Evolutionary conservation across 1,140 invertebrate genomes (phyloP).

Genomic region (Drosophila hydei): DNA sequence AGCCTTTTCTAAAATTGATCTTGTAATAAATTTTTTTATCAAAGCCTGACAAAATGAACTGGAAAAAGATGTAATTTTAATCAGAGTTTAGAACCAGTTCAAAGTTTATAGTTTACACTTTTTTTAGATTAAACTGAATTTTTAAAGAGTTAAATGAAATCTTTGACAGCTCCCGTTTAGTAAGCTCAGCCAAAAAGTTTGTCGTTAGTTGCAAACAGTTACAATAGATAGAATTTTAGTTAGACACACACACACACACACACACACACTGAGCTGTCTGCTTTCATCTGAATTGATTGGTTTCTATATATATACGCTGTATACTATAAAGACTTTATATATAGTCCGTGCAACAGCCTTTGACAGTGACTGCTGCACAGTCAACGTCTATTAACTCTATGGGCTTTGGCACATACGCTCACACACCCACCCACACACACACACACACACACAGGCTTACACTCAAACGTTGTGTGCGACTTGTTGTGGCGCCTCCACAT

Average conservation of each 20-base stretch:
- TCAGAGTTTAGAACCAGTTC: too few relatives aligned
- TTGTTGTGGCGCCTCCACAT: slow-evolving; percentile 49
- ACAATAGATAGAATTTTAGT: slow-evolving; percentile 1
- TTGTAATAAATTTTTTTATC: too few relatives aligned
- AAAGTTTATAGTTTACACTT: too few relatives aligned
- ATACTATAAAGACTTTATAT: background rate
- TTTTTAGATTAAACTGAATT: background rate
- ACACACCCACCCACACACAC: slow-evolving; percentile 11
- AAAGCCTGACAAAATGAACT: too few relatives aligned
- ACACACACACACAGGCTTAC: slow-evolving; percentile 63
- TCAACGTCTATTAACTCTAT: slow-evolving; percentile 5
- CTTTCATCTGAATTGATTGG: slow-evolving; percentile 11
- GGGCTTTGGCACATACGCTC: background rate
- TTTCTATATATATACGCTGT: background rate
- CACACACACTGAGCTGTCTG: background rate
- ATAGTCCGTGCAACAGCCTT: background rate
- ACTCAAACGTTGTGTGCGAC: slow-evolving; percentile 76
- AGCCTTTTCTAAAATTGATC: too few relatives aligned
- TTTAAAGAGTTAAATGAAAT: slow-evolving; percentile 2
- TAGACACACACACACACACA: slow-evolving; percentile 6
- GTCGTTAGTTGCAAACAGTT: slow-evolving; percentile 11
- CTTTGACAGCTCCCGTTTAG: background rate
- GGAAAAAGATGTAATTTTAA: too few relatives aligned
- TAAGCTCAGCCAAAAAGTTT: slow-evolving; percentile 1
- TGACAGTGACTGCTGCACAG: slow-evolving; percentile 5